Conservation (phyloP, 2,113 vertebrate species). For the Sceloporus tristichus region DNA sequence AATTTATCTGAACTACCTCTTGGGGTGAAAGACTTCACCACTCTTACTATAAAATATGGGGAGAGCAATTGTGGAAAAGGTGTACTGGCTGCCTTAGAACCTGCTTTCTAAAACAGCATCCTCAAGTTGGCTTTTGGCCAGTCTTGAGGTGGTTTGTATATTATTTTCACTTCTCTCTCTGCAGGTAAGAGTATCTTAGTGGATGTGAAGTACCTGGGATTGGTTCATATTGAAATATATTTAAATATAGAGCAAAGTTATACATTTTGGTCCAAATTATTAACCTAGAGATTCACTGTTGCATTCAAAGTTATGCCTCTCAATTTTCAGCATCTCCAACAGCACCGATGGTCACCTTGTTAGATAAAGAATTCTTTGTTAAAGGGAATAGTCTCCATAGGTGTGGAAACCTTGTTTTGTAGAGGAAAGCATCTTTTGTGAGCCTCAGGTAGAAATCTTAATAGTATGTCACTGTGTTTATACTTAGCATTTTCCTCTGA, state of each 20-base stretch:
- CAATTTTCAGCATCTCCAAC: neutral
- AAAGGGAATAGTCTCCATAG: neutral
- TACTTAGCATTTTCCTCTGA: neutral
- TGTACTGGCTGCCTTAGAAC: neutral
- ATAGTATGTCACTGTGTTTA: neutral
- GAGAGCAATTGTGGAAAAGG: neutral
- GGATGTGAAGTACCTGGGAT: constrained; percentile 7
- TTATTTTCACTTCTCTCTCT: neutral
- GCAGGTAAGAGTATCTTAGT: neutral
- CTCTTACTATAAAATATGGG: too few relatives aligned
- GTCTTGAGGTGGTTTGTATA: neutral
- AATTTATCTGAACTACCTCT: too few relatives aligned
- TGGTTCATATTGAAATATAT: neutral
- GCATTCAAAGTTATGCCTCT: neutral
- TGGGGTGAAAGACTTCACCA: too few relatives aligned
- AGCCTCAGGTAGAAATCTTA: neutral
- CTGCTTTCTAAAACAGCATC: neutral
- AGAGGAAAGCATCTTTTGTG: neutral
- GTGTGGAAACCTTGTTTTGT: neutral
- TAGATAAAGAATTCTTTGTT: neutral
- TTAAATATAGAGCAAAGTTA: neutral
- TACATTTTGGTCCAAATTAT: neutral
- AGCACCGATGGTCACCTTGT: neutral
- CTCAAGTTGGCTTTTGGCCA: neutral
- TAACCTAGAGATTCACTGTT: neutral